Conservation (phyloP, 2,888 invertebrate genomes). For the Pecten maximus region DNA sequence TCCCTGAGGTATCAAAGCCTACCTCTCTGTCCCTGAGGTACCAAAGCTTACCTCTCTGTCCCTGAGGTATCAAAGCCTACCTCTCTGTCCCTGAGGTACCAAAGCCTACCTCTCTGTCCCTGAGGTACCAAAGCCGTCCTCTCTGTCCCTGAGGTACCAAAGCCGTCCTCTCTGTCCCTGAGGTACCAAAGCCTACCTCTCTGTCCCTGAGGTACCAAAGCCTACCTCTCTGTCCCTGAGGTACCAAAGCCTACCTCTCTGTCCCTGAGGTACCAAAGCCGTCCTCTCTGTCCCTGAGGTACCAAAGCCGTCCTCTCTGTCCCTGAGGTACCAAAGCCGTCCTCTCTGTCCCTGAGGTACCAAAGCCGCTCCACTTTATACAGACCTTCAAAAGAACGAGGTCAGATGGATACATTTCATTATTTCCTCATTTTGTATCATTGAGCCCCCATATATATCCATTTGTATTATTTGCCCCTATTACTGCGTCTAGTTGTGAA, state of each 20-base stretch:
- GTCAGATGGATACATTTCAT: neutral
- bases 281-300: neutral
- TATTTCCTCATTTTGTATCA: constrained; percentile 1
- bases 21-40: neutral
- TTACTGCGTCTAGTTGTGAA: neutral
- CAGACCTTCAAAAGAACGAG: constrained; percentile 5
- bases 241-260: neutral
- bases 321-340: neutral
- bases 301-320: neutral
- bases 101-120: neutral
- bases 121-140: neutral
- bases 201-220: neutral
- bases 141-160: neutral
- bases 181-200: neutral
- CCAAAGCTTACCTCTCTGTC: neutral
- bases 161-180: neutral
- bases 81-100: neutral
- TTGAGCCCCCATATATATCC: neutral
- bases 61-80: neutral
- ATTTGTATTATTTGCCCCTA: neutral
- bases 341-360: neutral
- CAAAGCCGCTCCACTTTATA: neutral
- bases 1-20: neutral
- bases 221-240: neutral
- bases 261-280: neutral